Evolutionary conservation across 2,888 invertebrate genomes (phyloP).

Genomic region (Tachina fera): DNA sequence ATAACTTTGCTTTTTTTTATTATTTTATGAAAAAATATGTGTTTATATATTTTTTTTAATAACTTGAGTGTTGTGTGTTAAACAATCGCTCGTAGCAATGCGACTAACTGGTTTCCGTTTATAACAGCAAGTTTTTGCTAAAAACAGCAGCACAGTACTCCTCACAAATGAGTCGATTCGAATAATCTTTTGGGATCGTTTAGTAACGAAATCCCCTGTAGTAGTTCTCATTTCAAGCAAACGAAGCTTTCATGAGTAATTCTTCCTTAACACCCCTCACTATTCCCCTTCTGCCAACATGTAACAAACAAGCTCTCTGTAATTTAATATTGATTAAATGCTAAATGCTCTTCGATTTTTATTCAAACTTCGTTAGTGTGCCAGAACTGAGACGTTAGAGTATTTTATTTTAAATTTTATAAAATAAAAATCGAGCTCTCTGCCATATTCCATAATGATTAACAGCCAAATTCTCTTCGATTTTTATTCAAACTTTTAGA

Average conservation of each 20-base stretch:
- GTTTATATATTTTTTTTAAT: background rate
- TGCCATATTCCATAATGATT: no score
- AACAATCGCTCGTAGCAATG: conserved; percentile 68
- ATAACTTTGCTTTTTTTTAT: conserved; percentile 53
- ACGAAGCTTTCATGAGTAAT: conserved; percentile 20
- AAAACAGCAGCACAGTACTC: conserved; percentile 38
- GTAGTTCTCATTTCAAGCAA: conserved; percentile 2
- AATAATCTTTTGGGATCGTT: conserved; percentile 39
- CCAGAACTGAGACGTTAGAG: background rate
- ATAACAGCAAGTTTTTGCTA: conserved; percentile 73
- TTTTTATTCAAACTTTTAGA: no score
- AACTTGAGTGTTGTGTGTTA: conserved; percentile 40
- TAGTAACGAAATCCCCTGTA: conserved; percentile 25
- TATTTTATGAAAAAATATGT: conserved; percentile 5
- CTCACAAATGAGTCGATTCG: conserved; percentile 32
- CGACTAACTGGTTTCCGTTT: conserved; percentile 80
- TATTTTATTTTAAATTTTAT: background rate
- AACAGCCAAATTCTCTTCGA: no score
- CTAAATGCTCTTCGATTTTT: conserved; percentile 27
- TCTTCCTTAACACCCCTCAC: background rate
- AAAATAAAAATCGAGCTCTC: no score
- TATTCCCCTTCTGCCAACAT: no score
- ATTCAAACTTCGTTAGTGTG: background rate
- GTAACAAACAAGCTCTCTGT: conserved; percentile 2
- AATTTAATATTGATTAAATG: conserved; percentile 35